Base-by-base conservation (phyloP, 1,140 invertebrate species). In the Gerris buenoi region DNA sequence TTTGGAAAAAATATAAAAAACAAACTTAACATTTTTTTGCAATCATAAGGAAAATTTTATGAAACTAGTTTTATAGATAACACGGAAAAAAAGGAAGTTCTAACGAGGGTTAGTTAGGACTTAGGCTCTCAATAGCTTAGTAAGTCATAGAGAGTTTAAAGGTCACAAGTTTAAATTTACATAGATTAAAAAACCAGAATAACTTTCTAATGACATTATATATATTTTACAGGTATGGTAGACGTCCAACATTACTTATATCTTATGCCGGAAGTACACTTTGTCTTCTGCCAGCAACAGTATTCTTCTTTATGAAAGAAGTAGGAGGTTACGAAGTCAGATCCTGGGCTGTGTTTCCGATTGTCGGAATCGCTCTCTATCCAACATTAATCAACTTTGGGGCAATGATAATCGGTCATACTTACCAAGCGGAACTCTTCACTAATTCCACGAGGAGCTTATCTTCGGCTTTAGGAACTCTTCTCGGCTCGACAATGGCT, bases 171-270 rank as follows among this genome's bases (percentile, higher is more conserved):
- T n/a, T n/a, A n/a, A n/a, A n/a, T n/a, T n/a, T n/a, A n/a, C n/a
- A n/a, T n/a, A n/a, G n/a, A n/a, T n/a, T n/a, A n/a, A n/a, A n/a
- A n/a, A n/a, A n/a, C n/a, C n/a, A n/a, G n/a, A n/a, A n/a, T n/a
- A n/a, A n/a, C n/a, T n/a, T n/a, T n/a, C n/a, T n/a, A n/a, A n/a
- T n/a, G n/a, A n/a, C n/a, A n/a, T n/a, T n/a, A n/a, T n/a, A n/a
- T n/a, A n/a, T n/a, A n/a, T n/a, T 46, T 46, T 46, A 82, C 67
- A 71, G 74, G 60, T 68, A 74, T 2, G 80, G 79, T 3, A 73
- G 84, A 65, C 78, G 80, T 65, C 76, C 81, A 57, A 74, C 86
- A 10, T 74, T 86, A 0, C 72, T 84, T 1, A 68, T 81, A 2
- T 82, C 81, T 0, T 64, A 62, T 3, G 23, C 28, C 13, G 68